phyloP scores from a whole-genome alignment of 2,113 vertebrate species.

The Pollimyrus isidori region DNA sequence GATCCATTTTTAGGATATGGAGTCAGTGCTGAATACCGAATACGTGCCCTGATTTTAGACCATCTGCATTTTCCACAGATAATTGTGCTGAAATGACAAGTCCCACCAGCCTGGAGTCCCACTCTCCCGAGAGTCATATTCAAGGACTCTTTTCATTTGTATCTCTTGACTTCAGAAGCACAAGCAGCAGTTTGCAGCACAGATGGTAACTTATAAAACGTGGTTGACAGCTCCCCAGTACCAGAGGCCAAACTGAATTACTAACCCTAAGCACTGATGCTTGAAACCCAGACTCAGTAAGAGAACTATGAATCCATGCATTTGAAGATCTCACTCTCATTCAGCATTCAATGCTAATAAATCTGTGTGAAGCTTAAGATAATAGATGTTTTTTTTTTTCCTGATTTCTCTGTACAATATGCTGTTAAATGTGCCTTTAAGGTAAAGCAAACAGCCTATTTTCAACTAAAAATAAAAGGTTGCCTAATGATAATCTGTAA shows the following conservation, averaged over 20 bases:
- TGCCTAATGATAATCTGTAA: background rate
- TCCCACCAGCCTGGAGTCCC: background rate
- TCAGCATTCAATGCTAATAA: background rate
- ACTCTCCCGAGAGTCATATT: background rate
- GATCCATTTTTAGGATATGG: background rate
- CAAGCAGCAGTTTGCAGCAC: background rate
- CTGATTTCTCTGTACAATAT: background rate
- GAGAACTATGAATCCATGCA: background rate
- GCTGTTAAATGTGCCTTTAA: background rate
- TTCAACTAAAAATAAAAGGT: background rate
- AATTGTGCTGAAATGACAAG: slow-evolving; percentile 10
- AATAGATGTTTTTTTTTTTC: background rate
- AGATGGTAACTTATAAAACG: slow-evolving; percentile 4
- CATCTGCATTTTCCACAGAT: background rate
- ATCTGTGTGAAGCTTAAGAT: background rate
- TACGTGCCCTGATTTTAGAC: slow-evolving; percentile 2
- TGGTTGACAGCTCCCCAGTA: background rate
- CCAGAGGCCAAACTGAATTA: background rate
- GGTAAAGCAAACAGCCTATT: background rate
- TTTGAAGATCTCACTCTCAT: background rate
- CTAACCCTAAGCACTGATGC: background rate
- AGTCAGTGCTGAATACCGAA: slow-evolving; percentile 1
- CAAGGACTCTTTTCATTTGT: background rate
- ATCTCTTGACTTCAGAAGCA: background rate
- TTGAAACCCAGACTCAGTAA: background rate